Conservation (phyloP, 2,113 vertebrate genomes). For the Corythornis vintsioides region DNA sequence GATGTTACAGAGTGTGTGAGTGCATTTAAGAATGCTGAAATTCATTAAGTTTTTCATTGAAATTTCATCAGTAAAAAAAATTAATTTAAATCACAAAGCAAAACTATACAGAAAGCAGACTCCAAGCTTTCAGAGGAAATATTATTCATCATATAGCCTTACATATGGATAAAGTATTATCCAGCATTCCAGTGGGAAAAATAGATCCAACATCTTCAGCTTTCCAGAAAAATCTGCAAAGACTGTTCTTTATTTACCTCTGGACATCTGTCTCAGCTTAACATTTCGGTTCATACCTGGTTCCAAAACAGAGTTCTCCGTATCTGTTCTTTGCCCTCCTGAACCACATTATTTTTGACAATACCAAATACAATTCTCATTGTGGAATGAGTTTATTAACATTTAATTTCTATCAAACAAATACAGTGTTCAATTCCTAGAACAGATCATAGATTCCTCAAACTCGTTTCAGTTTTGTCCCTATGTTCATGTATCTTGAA, state of each 20-base stretch:
- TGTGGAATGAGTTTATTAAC: neutral
- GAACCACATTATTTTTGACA: neutral
- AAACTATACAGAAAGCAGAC: neutral
- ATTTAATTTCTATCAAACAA: neutral
- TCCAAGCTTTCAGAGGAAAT: neutral
- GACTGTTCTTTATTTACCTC: neutral
- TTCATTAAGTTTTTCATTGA: neutral
- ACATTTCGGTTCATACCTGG: neutral
- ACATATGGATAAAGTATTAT: neutral
- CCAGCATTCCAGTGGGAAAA: neutral
- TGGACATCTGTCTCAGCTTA: neutral
- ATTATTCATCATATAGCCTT: neutral
- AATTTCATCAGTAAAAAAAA: neutral
- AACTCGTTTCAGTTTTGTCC: neutral
- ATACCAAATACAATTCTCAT: neutral
- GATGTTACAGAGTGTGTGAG: neutral
- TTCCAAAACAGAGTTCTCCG: neutral
- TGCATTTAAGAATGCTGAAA: neutral
- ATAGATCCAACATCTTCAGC: neutral
- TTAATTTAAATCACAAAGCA: neutral
- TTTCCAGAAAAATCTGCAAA: neutral
- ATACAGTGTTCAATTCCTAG: neutral
- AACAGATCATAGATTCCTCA: neutral
- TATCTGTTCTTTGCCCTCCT: neutral
- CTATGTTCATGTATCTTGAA: neutral